These are phyloP conservation scores for Lophius piscatorius DNA, from an alignment of 2,113 vertebrate genomes.

Conservation along the genomic window DNA sequence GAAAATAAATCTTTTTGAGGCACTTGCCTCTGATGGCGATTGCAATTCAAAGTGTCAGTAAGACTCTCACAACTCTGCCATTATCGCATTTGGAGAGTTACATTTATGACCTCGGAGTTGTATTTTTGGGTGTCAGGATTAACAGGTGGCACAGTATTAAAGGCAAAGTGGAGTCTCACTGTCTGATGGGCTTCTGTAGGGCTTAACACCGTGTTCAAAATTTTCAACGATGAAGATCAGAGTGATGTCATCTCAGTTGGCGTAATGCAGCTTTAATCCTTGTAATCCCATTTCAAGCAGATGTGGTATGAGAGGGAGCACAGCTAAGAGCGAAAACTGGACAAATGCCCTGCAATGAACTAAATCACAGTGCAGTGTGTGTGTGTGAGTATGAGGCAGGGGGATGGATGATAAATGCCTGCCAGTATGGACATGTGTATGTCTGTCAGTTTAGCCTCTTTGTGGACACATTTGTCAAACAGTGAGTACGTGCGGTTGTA, in stretches of 20 bases:
- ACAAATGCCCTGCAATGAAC: constrained; percentile 41
- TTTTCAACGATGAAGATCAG: neutral
- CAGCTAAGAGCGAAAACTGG: constrained; percentile 41
- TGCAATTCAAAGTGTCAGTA: constrained; percentile 24
- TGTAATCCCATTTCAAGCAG: constrained; percentile 37
- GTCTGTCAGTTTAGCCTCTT: constrained; percentile 51
- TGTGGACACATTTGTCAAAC: constrained; percentile 37
- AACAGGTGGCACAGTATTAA: neutral
- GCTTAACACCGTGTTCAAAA: neutral
- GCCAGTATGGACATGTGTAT: constrained; percentile 50
- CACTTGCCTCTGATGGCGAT: constrained; percentile 5
- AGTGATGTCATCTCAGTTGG: constrained; percentile 26
- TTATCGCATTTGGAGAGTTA: constrained; percentile 3
- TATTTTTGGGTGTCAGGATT: constrained; percentile 30
- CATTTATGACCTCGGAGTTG: constrained; percentile 21
- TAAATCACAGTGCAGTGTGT: constrained; percentile 17
- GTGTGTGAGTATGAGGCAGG: constrained; percentile 4
- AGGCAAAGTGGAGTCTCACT: constrained; percentile 19
- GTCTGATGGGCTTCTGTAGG: constrained; percentile 16
- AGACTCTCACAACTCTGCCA: constrained; percentile 15
- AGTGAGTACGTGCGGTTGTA: neutral
- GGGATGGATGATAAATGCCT: constrained; percentile 45
- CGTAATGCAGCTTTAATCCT: constrained; percentile 38
- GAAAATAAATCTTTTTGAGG: constrained; percentile 28
- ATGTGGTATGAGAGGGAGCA: constrained; percentile 31